Evolutionary conservation across 2,113 vertebrate species (phyloP).

Genomic region (Elanus axillaris): DNA sequence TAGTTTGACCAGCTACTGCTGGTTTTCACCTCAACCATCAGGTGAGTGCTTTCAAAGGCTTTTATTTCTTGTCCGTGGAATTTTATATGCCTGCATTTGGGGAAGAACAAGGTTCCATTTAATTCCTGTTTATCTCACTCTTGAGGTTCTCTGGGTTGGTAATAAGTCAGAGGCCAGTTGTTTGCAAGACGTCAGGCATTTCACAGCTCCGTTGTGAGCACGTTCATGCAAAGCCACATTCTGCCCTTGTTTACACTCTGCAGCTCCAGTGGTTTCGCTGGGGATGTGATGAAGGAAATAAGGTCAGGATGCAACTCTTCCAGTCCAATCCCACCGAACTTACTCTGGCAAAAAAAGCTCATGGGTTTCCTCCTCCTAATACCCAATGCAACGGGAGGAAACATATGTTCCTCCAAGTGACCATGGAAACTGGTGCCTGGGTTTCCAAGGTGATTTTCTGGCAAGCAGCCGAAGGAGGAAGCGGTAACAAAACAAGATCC

Average conservation of each 20-base stretch:
- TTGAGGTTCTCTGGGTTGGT: neutral
- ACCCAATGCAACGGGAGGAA: neutral
- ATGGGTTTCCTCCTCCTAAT: neutral
- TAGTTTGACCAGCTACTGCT: neutral
- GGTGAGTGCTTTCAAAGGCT: neutral
- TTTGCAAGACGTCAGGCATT: neutral
- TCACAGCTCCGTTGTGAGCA: neutral
- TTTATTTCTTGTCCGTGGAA: neutral
- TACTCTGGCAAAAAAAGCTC: neutral
- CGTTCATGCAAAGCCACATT: neutral
- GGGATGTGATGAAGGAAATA: neutral
- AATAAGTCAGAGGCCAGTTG: neutral
- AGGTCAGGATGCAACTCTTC: neutral
- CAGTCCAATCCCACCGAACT: neutral
- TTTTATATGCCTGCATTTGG: neutral
- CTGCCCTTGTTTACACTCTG: neutral
- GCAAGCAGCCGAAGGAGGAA: constrained; percentile 34
- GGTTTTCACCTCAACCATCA: neutral
- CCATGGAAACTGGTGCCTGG: constrained; percentile 58
- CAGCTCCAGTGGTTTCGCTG: neutral
- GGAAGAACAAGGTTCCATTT: neutral
- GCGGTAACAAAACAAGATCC: constrained; percentile 15
- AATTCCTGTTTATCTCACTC: neutral
- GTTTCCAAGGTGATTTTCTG: constrained; percentile 69
- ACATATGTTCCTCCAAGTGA: constrained; percentile 14